phyloP scores from a whole-genome alignment of 2,888 invertebrate genomes.

The Neuroscelio doddi region DNA sequence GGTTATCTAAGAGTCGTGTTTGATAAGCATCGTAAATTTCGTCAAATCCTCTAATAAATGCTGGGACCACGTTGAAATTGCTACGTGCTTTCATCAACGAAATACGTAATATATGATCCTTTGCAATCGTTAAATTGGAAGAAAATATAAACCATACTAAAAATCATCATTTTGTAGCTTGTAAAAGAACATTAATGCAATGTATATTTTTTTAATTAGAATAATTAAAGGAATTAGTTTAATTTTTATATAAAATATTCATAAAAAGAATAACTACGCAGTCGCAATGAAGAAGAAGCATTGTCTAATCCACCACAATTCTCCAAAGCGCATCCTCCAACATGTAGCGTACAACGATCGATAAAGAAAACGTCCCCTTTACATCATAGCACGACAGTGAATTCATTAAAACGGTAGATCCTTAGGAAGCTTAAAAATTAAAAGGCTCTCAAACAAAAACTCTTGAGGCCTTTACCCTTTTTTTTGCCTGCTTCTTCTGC shows the following conservation, averaged over 20 bases:
- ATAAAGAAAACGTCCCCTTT: constrained; percentile 55
- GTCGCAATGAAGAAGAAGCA: constrained; percentile 44
- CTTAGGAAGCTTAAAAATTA: constrained; percentile 58
- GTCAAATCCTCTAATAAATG: constrained; percentile 41
- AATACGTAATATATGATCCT: too few relatives aligned
- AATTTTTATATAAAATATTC: constrained; percentile 26
- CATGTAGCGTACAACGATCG: constrained; percentile 54
- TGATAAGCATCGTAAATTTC: constrained; percentile 47
- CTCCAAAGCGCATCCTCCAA: constrained; percentile 57
- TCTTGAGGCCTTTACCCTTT: constrained; percentile 37
- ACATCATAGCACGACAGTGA: constrained; percentile 59
- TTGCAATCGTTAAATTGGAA: too few relatives aligned
- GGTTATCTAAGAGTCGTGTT: constrained; percentile 29
- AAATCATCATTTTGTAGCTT: too few relatives aligned
- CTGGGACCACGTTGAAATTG: constrained; percentile 33
- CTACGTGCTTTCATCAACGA: too few relatives aligned
- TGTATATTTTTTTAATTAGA: too few relatives aligned
- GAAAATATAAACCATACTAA: too few relatives aligned
- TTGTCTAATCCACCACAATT: constrained; percentile 46
- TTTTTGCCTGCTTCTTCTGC: constrained; percentile 30
- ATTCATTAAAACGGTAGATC: constrained; percentile 64
- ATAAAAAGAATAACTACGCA: constrained; percentile 34
- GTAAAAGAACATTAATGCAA: too few relatives aligned
- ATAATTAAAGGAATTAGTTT: too few relatives aligned
- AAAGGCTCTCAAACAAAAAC: constrained; percentile 61